Percentiles rank a stretch among this genome's conserved stretches.
These are phyloP conservation scores for Temnothorax nylanderi DNA, from an alignment of 1,140 invertebrate genomes.

Conservation along the genomic window DNA sequence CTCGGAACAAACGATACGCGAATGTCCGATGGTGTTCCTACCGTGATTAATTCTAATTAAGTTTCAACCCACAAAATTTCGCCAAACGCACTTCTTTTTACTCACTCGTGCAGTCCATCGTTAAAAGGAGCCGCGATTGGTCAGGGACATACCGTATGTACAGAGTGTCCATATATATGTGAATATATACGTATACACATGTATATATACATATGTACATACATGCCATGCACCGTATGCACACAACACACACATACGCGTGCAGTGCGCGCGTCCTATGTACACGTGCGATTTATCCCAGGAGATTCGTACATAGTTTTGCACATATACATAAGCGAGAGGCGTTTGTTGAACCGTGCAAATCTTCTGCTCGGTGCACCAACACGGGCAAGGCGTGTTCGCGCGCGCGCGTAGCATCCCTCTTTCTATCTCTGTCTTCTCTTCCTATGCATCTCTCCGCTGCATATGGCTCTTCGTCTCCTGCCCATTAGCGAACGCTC, in stretches of 20 bases:
- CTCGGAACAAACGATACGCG: neutral
- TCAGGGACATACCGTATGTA: slow-evolving; percentile 35
- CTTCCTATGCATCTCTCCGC: slow-evolving; percentile 52
- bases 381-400: slow-evolving; percentile 21
- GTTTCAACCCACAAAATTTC: slow-evolving; percentile 22
- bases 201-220: neutral
- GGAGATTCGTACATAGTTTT: slow-evolving; percentile 61
- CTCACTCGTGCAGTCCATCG: neutral
- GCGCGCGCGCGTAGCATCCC: slow-evolving; percentile 33
- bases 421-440: neutral
- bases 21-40: neutral
- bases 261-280: slow-evolving; percentile 11
- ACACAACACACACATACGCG: neutral
- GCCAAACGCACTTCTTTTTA: slow-evolving; percentile 25
- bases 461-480: slow-evolving; percentile 45
- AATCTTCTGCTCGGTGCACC: slow-evolving; percentile 57
- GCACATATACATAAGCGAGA: slow-evolving; percentile 58
- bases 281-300: slow-evolving; percentile 55
- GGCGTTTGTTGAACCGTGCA: slow-evolving; percentile 61
- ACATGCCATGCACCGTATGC: neutral
- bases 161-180: neutral
- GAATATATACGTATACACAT: neutral
- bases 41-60: slow-evolving; percentile 43
- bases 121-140: slow-evolving; percentile 51
- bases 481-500: slow-evolving; percentile 50